Percentiles rank a stretch among this genome's conserved stretches.
Conservation (phyloP, 2,797 vertebrate species). For the Podarcis siculus region DNA sequence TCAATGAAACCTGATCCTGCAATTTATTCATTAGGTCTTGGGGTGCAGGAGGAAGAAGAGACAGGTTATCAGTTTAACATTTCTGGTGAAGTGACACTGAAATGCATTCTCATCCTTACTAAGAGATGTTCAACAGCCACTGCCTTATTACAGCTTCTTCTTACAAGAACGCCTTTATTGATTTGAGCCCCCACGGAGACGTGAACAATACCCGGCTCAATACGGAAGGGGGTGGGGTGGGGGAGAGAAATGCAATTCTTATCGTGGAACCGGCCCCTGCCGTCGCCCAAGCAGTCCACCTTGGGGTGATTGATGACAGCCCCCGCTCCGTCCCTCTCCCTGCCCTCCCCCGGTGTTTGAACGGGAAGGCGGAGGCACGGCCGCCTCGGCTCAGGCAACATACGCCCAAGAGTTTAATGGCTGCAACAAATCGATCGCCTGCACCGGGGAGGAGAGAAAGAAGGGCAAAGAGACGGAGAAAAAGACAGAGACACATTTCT, state of each 20-base stretch:
- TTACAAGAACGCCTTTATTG: constrained; percentile 12
- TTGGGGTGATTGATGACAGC: constrained; percentile 77
- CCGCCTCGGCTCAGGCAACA: constrained; percentile 42
- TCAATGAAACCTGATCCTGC: neutral
- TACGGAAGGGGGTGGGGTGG: neutral
- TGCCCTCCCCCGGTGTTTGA: constrained; percentile 12
- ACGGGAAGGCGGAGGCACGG: constrained; percentile 33
- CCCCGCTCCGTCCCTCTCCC: constrained; percentile 59
- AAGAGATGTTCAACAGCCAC: constrained; percentile 19
- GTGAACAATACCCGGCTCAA: neutral
- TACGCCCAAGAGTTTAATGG: constrained; percentile 55
- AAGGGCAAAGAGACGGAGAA: neutral
- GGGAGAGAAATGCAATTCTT: constrained; percentile 39
- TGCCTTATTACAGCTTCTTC: constrained; percentile 47
- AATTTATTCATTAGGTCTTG: neutral
- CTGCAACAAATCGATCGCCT: constrained; percentile 48
- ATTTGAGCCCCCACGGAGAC: neutral
- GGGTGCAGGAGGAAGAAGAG: no score
- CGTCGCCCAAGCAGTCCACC: constrained; percentile 67
- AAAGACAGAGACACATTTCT: neutral
- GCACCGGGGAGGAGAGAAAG: neutral
- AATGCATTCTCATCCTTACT: neutral
- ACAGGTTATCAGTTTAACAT: neutral
- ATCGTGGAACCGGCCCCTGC: constrained; percentile 72
- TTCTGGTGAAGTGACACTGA: neutral